Percentiles rank a stretch among this genome's conserved stretches.
phyloP scores from a whole-genome alignment of 2,797 vertebrate genomes.

The Microcaecilia unicolor region DNA sequence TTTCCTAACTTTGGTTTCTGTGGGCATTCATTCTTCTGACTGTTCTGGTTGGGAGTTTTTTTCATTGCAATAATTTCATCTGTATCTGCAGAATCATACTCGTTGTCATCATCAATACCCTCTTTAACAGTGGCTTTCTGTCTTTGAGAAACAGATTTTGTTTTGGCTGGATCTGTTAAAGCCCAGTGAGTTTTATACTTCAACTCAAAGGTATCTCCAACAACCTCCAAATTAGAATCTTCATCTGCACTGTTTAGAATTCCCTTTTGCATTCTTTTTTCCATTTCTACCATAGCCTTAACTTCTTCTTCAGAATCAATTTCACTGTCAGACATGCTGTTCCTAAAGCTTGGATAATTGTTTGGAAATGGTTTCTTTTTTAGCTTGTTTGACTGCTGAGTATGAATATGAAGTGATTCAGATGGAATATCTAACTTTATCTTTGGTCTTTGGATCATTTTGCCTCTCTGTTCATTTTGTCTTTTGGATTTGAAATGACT shows the following conservation, averaged over 20 bases:
- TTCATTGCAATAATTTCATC: conserved; percentile 75
- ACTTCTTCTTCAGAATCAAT: conserved; percentile 73
- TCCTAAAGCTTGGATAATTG: neutral
- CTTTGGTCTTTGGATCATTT: neutral
- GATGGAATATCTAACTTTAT: neutral
- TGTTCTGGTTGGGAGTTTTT: conserved; percentile 29
- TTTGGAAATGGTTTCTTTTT: too few species aligned
- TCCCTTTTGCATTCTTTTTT: conserved; percentile 13
- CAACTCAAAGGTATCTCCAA: conserved; percentile 60
- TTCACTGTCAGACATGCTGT: conserved; percentile 32
- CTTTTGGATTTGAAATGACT: neutral
- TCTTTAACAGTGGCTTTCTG: neutral
- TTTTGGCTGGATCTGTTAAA: neutral
- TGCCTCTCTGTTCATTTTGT: neutral
- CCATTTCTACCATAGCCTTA: conserved; percentile 37
- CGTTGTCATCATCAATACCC: conserved; percentile 27
- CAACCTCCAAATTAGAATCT: conserved; percentile 62
- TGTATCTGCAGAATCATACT: conserved; percentile 76
- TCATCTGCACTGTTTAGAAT: neutral
- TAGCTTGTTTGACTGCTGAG: too few species aligned
- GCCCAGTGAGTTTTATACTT: conserved; percentile 34
- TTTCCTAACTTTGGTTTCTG: neutral
- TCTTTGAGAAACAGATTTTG: conserved; percentile 5
- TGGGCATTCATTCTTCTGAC: neutral
- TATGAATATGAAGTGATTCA: too few species aligned